Conservation (phyloP, 2,888 invertebrate genomes). For the Lithophane semibrunnea region DNA sequence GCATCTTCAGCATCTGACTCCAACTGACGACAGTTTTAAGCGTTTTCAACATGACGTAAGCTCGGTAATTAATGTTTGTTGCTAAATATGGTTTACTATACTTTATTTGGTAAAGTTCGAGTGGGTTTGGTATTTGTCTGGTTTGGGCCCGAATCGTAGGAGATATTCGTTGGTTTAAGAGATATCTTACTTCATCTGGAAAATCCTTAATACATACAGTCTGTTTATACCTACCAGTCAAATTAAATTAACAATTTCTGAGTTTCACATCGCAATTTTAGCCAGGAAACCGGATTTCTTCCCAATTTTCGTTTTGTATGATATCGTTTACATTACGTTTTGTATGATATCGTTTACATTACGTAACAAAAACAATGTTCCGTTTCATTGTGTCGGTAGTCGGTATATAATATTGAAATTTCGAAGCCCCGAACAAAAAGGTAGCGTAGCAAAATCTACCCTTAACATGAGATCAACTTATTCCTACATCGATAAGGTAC, state of each 20-base stretch:
- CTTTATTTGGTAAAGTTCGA: slow-evolving; percentile 5
- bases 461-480: slow-evolving; percentile 51
- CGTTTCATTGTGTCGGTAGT: slow-evolving; percentile 42
- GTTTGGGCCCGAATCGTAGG: background rate
- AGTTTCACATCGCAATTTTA: background rate
- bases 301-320: slow-evolving; percentile 13
- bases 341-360: slow-evolving; percentile 16
- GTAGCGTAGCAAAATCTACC: slow-evolving; percentile 51
- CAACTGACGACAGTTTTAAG: slow-evolving; percentile 79
- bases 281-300: background rate
- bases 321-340: slow-evolving; percentile 7
- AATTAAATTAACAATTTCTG: background rate
- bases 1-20: slow-evolving; percentile 82
- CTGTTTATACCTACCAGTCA: background rate
- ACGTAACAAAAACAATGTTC: slow-evolving; percentile 42
- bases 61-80: slow-evolving; percentile 77
- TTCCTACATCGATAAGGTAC: slow-evolving; percentile 52
- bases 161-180: background rate
- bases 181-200: background rate
- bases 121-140: background rate
- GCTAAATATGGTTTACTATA: slow-evolving; percentile 35
- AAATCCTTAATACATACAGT: background rate
- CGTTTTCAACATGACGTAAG: slow-evolving; percentile 75
- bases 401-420: slow-evolving; percentile 44
- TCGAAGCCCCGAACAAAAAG: slow-evolving; percentile 49